Base-by-base conservation (phyloP, 2,888 invertebrate species). In the Athripsodes cinereus region DNA sequence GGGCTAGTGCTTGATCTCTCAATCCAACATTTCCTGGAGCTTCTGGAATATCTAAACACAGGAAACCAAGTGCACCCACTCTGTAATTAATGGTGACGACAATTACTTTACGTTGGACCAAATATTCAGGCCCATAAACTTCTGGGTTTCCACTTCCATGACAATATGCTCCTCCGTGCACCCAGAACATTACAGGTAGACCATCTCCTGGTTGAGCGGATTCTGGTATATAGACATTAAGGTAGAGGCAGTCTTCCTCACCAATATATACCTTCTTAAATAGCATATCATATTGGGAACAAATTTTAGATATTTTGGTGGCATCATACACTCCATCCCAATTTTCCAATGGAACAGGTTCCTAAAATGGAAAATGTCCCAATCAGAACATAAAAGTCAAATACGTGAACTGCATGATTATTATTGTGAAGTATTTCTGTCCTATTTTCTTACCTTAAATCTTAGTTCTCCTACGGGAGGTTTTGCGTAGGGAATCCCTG, bases 11-110 rank as follows among this genome's bases (percentile, higher is more conserved):
- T 35, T 61, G 61, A 51, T 61, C 61, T 58, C 58, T 58, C 22
- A 61, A 19, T 22, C 61, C 61, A 16, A 52, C 53, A 47, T 61
- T 61, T 50, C 61, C 61, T n/a, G 61, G 56, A 22, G 53, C 58
- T 22, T 58, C 53, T 6, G 55, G 35, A 3, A 55, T 56, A 22
- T 61, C 47, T 18, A 58, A 19, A 35, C 61, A 58, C 50, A 61
- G 18, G 31, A 61, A 61, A 21, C 61, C 58, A 1, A 61, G 48
- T 5, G 53, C 40, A 18, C 61, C 61, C 13, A 61, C 18, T 34
- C 61, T 21, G 22, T 61, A 61, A 40, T 61, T 61, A 5, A 61
- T 46, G 2, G 61, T 56, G 6, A 61, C 56, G 1, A 61, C 2
- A 5, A 61, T 50, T 2, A 61, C 58, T 3, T 55, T 51, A 6